Evolutionary conservation across 1,140 invertebrate genomes (phyloP).

Genomic region (Hesperophylax magnus): DNA sequence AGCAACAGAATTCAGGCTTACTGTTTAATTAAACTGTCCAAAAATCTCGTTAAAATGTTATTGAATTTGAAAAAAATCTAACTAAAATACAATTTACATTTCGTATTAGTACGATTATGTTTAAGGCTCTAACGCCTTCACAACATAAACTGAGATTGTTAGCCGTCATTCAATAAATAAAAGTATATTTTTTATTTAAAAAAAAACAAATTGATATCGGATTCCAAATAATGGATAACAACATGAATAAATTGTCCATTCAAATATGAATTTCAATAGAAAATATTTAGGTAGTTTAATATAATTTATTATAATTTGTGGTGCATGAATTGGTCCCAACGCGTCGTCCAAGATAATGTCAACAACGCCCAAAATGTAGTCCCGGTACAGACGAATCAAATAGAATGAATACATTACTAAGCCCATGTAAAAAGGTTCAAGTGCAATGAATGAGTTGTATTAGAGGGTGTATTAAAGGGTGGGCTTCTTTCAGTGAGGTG

Average conservation of each 20-base stretch:
- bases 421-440: background rate
- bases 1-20: too few species aligned
- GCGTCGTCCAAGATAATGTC: background rate
- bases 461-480: too few species aligned
- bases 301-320: slow-evolving; percentile 32
- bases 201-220: background rate
- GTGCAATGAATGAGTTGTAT: background rate
- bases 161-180: too few species aligned
- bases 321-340: background rate
- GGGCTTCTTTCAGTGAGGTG: background rate
- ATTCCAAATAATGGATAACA: background rate
- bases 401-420: background rate
- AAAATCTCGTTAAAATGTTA: too few species aligned
- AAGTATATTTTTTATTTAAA: background rate
- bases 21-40: too few species aligned
- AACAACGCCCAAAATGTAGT: background rate
- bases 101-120: too few species aligned
- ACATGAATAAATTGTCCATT: slow-evolving; percentile 15
- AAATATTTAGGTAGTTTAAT: background rate
- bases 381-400: background rate
- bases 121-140: too few species aligned
- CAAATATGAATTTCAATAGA: background rate
- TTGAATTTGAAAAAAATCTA: too few species aligned
- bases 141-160: too few species aligned
- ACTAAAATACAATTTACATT: too few species aligned